These are phyloP conservation scores for Sclerodermus sp. DNA, from an alignment of 2,888 invertebrate species.

Conservation along the genomic window DNA sequence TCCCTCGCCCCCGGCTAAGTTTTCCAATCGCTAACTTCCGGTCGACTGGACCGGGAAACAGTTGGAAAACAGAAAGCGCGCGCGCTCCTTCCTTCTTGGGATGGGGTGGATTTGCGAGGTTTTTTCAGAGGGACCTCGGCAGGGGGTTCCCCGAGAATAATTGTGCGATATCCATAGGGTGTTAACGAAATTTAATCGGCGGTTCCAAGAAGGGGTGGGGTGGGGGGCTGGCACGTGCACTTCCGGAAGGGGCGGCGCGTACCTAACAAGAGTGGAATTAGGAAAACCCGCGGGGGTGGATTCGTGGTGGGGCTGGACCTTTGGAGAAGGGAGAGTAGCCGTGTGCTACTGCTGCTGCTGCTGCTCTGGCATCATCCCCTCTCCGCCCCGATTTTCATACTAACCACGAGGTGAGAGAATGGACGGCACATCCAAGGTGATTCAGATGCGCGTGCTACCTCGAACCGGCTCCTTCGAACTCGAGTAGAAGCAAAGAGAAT, in stretches of 20 bases:
- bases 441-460: slow-evolving; percentile 40
- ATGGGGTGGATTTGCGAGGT: too few relatives aligned
- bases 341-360: too few relatives aligned
- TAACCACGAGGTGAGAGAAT: slow-evolving; percentile 44
- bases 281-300: slow-evolving; percentile 18
- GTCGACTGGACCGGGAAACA: too few relatives aligned
- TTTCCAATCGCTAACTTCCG: too few relatives aligned
- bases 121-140: too few relatives aligned
- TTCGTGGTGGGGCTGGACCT: neutral
- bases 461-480: slow-evolving; percentile 17
- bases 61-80: too few relatives aligned
- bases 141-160: too few relatives aligned
- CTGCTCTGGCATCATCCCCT: slow-evolving; percentile 28
- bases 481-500: too few relatives aligned
- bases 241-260: slow-evolving; percentile 8
- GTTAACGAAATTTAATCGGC: too few relatives aligned
- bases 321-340: slow-evolving; percentile 19
- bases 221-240: neutral
- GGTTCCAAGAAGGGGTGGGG: neutral
- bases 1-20: too few relatives aligned
- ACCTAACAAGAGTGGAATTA: slow-evolving; percentile 25
- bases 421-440: slow-evolving; percentile 35
- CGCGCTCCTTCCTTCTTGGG: too few relatives aligned
- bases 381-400: slow-evolving; percentile 23
- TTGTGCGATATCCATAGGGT: too few relatives aligned